phyloP scores from a whole-genome alignment of 64 coral and sea anemone genomes.

The Pocillopora damicornis region DNA sequence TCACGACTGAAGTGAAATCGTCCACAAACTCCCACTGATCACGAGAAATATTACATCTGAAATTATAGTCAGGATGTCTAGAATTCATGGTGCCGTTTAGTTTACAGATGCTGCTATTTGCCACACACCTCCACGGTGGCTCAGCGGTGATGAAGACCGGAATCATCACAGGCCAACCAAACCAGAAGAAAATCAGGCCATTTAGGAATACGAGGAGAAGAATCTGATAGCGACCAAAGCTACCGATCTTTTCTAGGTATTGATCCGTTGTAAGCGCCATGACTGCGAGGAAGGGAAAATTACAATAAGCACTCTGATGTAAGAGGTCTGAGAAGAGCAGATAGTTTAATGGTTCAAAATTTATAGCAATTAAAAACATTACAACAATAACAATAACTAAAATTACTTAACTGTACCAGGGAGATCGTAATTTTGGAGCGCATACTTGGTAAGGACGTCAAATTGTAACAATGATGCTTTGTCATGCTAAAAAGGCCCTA shows the following conservation, averaged over 20 bases:
- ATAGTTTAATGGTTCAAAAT: too few relatives aligned
- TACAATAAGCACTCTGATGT: too few relatives aligned
- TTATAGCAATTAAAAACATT: too few relatives aligned
- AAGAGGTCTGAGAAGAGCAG: too few relatives aligned
- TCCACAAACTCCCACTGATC: conserved; percentile 73
- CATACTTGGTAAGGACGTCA: too few relatives aligned
- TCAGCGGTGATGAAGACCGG: conserved; percentile 40
- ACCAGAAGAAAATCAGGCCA: conserved; percentile 49
- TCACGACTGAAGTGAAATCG: conserved; percentile 47
- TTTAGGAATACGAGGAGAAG: conserved; percentile 25
- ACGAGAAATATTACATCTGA: conserved; percentile 61
- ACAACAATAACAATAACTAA: too few relatives aligned
- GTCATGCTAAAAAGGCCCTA: too few relatives aligned
- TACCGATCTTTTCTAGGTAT: conserved; percentile 56
- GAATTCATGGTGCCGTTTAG: conserved; percentile 34
- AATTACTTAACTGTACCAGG: too few relatives aligned
- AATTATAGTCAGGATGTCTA: conserved; percentile 37
- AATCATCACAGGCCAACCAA: conserved; percentile 67
- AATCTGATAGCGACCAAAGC: conserved; percentile 54
- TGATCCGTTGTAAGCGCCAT: conserved; percentile 62
- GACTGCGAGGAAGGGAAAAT: background rate
- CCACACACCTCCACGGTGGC: conserved; percentile 31
- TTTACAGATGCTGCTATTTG: conserved; percentile 55
- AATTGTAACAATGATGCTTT: too few relatives aligned
- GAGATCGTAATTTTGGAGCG: too few relatives aligned